Evolutionary conservation across 2,113 vertebrate genomes (phyloP).

Genomic region (Uria lomvia): DNA sequence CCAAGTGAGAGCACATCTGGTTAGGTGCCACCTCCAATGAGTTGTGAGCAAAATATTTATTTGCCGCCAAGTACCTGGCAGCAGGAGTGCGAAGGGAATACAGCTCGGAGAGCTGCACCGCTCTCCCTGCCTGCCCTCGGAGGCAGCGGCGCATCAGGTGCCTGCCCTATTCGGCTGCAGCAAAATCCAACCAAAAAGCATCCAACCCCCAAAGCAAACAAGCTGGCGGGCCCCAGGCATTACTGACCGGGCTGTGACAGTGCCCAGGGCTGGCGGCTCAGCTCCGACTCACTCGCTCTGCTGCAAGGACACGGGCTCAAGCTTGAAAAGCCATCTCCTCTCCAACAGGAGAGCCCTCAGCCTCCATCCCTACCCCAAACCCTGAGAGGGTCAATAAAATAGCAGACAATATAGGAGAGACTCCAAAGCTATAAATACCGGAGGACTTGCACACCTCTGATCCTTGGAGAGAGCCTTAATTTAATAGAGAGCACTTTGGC

Average conservation of each 20-base stretch:
- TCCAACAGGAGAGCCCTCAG: neutral
- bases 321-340: neutral
- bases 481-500: neutral
- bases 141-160: neutral
- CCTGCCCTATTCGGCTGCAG: neutral
- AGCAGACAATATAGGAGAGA: neutral
- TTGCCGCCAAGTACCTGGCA: neutral
- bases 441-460: neutral
- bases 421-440: neutral
- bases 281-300: neutral
- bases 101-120: neutral
- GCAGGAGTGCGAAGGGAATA: neutral
- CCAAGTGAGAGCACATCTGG: constrained; percentile 58
- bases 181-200: neutral
- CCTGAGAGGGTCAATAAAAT: neutral
- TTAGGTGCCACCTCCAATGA: constrained; percentile 55
- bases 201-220: neutral
- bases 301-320: neutral
- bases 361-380: neutral
- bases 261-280: neutral
- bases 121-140: neutral
- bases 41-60: constrained; percentile 62
- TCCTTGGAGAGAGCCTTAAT: neutral
- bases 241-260: neutral
- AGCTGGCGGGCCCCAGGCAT: neutral